phyloP scores from a whole-genome alignment of 2,113 vertebrate genomes.

The Bujurquina vittata region DNA sequence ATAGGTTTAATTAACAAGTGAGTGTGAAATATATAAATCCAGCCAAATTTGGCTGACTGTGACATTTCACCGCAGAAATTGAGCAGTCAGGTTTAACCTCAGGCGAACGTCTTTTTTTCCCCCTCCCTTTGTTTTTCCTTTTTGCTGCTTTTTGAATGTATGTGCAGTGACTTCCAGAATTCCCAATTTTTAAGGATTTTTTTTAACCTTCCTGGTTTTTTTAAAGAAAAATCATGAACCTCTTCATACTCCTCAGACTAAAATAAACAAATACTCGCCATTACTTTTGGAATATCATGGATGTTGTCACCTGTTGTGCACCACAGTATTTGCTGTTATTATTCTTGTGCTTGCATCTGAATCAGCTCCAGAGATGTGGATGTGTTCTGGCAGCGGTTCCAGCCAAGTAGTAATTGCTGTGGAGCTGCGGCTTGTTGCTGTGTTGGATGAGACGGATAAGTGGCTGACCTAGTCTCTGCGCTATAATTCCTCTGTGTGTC shows the following conservation, averaged over 20 bases:
- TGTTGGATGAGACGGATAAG: conserved; percentile 67
- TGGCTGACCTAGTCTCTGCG: conserved; percentile 58
- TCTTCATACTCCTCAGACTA: not conserved
- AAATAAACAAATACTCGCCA: not conserved
- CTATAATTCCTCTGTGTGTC: conserved; percentile 60
- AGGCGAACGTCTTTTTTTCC: not conserved
- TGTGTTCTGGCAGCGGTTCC: conserved; percentile 46
- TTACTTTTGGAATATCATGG: not conserved
- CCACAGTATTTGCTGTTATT: not conserved
- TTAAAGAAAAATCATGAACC: not conserved
- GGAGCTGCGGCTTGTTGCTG: conserved; percentile 56
- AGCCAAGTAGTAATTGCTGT: conserved; percentile 66
- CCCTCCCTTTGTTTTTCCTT: not conserved
- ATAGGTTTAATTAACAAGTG: conserved; percentile 64
- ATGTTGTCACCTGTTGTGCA: not conserved
- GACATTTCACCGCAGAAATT: conserved; percentile 17
- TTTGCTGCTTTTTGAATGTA: not conserved
- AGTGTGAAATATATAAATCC: conserved; percentile 55
- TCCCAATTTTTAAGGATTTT: not conserved
- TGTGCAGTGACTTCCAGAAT: not conserved
- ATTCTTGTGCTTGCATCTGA: conserved; percentile 1
- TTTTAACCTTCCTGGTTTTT: not conserved
- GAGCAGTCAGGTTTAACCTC: not conserved
- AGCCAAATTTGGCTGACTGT: conserved; percentile 20
- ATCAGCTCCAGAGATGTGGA: conserved; percentile 35